phyloP scores from a whole-genome alignment of 2,888 invertebrate species.

The Latrodectus elegans region DNA sequence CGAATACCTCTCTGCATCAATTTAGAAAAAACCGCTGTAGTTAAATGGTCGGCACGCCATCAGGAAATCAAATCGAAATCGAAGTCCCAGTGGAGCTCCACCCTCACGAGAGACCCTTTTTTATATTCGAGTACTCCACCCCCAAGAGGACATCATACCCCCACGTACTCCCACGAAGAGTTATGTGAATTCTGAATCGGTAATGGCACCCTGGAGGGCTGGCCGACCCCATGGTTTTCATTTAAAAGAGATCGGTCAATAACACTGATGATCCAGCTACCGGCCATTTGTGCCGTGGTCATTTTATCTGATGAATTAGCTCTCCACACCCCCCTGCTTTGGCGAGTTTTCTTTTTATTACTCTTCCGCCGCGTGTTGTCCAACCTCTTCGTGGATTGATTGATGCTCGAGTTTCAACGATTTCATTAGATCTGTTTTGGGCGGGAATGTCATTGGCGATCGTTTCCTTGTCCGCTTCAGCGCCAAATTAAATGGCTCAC shows the following conservation, averaged over 20 bases:
- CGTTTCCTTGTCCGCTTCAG: too few species aligned
- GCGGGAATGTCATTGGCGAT: too few species aligned
- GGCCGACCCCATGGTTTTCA: not conserved
- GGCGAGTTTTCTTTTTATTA: not conserved
- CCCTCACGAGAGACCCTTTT: slow-evolving; percentile 8
- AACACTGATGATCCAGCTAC: slow-evolving; percentile 25
- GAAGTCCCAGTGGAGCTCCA: slow-evolving; percentile 8
- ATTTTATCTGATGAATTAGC: slow-evolving; percentile 7
- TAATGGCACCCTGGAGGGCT: slow-evolving; percentile 37
- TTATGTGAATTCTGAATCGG: slow-evolving; percentile 30
- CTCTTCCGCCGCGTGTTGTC: too few species aligned
- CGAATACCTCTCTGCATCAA: not conserved
- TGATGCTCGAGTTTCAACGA: too few species aligned
- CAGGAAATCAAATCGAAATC: slow-evolving; percentile 45
- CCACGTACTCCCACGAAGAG: slow-evolving; percentile 8
- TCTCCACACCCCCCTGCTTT: not conserved
- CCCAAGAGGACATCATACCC: slow-evolving; percentile 15
- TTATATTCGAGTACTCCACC: slow-evolving; percentile 17
- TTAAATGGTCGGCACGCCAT: slow-evolving; percentile 33
- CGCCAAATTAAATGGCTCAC: too few species aligned
- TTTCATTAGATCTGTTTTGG: too few species aligned
- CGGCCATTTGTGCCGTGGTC: slow-evolving; percentile 4
- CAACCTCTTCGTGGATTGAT: too few species aligned
- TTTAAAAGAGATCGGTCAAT: slow-evolving; percentile 38
- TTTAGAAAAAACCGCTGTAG: not conserved